Evolutionary conservation across 2,113 vertebrate genomes (phyloP).

Genomic region (Dissostichus mawsoni): DNA sequence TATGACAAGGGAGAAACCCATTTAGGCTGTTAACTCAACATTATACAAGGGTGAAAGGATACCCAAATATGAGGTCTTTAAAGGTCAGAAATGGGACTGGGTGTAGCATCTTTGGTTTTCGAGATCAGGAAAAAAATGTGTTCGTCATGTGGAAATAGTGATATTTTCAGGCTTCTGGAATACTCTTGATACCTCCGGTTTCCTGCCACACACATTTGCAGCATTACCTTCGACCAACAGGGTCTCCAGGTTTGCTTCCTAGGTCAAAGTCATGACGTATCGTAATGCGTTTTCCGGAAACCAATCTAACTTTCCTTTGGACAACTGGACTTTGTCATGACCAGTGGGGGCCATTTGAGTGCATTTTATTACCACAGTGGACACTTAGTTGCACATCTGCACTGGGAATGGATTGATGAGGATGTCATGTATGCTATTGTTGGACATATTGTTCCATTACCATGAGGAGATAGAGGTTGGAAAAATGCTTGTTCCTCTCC

Average conservation of each 20-base stretch:
- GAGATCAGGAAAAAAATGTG: not conserved
- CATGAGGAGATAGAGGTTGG: not conserved
- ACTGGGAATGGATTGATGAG: slow-evolving; percentile 7
- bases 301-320: slow-evolving; percentile 58
- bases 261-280: slow-evolving; percentile 56
- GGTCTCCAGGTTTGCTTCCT: slow-evolving; percentile 55
- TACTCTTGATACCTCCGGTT: slow-evolving; percentile 22
- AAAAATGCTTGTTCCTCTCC: not conserved
- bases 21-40: slow-evolving; percentile 36
- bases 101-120: not conserved
- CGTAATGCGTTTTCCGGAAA: slow-evolving; percentile 46
- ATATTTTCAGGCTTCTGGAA: not conserved
- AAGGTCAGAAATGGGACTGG: not conserved
- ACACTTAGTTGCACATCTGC: slow-evolving; percentile 37
- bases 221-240: slow-evolving; percentile 23
- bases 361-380: slow-evolving; percentile 30
- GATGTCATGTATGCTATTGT: slow-evolving; percentile 8
- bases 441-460: slow-evolving; percentile 14
- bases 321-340: slow-evolving; percentile 56
- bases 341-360: slow-evolving; percentile 55
- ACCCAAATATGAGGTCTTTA: slow-evolving; percentile 23
- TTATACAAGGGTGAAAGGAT: slow-evolving; percentile 10
- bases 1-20: slow-evolving; percentile 48
- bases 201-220: slow-evolving; percentile 32
- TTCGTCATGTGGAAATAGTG: not conserved